A percentile compares a stretch with the other conserved stretches of the same genome.
These are phyloP conservation scores for Meda fulgida DNA, from an alignment of 2,797 vertebrate genomes.

Conservation along the genomic window DNA sequence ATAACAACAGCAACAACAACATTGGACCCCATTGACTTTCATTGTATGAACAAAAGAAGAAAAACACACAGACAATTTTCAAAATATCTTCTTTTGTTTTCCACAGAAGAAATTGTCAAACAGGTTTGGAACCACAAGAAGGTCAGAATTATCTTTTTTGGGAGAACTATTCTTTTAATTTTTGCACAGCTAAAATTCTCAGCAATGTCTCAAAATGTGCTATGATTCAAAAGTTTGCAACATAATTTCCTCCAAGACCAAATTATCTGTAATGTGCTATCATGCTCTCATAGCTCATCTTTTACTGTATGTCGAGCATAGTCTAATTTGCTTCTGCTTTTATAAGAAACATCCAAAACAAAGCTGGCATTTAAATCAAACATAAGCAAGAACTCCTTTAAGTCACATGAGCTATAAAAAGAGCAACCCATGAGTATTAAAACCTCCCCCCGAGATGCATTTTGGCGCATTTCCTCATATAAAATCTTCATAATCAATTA, in stretches of 20 bases:
- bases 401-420: slow-evolving; percentile 23
- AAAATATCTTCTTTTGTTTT: background rate
- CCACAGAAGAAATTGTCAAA: background rate
- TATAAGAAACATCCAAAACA: slow-evolving; percentile 1
- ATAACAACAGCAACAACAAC: no score
- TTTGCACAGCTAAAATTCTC: background rate
- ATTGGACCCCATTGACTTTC: background rate
- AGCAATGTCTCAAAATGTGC: background rate
- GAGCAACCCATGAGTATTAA: slow-evolving; percentile 2
- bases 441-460: background rate
- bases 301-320: slow-evolving; percentile 2
- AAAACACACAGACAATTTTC: background rate
- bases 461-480: slow-evolving; percentile 19
- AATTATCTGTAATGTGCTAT: background rate
- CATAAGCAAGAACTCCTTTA: slow-evolving; percentile 11
- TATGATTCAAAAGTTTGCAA: background rate
- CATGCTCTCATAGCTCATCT: background rate
- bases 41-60: background rate
- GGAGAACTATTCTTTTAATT: background rate
- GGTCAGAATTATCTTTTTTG: background rate
- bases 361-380: slow-evolving; percentile 22
- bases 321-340: background rate
- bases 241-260: background rate
- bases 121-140: background rate
- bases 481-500: slow-evolving; percentile 39